Evolutionary conservation across 2,888 invertebrate species (phyloP), one percentile per base, ranked within the genome.

Genomic region (Terebella lapidaria): DNA sequence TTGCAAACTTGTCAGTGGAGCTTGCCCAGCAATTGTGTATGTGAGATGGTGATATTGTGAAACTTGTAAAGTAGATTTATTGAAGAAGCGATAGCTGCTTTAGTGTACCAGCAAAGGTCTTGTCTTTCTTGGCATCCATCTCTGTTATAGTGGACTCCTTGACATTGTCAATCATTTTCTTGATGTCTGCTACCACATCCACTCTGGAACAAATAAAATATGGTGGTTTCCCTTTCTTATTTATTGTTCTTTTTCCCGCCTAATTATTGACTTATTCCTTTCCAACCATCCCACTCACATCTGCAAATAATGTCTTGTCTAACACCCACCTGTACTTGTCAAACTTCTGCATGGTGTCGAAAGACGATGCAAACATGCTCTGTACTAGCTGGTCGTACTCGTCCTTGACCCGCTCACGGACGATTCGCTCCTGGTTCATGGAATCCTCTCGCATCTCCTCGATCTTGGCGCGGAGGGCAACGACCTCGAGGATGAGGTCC

Each of bases 371-470:
- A 62, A 77, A 77, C 24, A 80, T 72, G 56, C 74, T 76, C 58
- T 76, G 71, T 2, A 80, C 72, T 25, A 80, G 72, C 29, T 71
- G 73, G 58, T 77, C 71, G 63, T 79, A 80, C 52, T 80, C 77
- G 29, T 74, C 71, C 51, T 70, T 68, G 25, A 80, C 73, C n/a
- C 72, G 64, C 35, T 78, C 75, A 2, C 77, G 64, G 26, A 78
- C 67, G 51, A 74, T 73, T 35, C 64, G 61, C 64, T 79, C 76
- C 57, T 72, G 73, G 15, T 69, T 72, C 59, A 74, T 56, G 52
- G 66, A 71, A 58, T 67, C 65, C 51, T 75, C 71, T 28, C 73
- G 58, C 76, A 78, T 77, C 67, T 79, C 79, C 25, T 67, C 67
- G 18, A 78, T 70, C 67, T 79, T 77, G 25, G 76, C 76, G 57